phyloP scores from a whole-genome alignment of 2,888 invertebrate species.

The Hirtodrosophila trivittata region DNA sequence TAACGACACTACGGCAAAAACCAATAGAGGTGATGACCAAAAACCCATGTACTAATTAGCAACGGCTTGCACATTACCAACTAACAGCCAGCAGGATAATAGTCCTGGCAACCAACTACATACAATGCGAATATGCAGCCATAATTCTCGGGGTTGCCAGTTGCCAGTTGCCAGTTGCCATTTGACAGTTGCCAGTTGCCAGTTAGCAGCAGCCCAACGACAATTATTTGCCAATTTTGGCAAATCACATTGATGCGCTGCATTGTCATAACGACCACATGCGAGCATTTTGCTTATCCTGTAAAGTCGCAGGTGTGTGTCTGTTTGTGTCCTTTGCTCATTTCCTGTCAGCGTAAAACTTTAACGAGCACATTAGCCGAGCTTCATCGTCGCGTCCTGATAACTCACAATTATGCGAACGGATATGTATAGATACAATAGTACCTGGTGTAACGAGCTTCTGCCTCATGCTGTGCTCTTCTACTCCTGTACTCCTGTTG shows the following conservation, averaged over 20 bases:
- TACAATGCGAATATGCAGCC: conserved; percentile 11
- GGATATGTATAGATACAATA: conserved; percentile 12
- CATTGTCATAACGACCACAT: conserved; percentile 81
- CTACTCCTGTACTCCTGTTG: conserved; percentile 10
- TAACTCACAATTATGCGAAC: conserved; percentile 37
- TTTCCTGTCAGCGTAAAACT: conserved; percentile 75
- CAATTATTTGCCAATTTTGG: conserved; percentile 81
- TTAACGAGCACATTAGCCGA: conserved; percentile 79
- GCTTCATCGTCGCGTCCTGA: conserved; percentile 16
- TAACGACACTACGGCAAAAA: conserved; percentile 27
- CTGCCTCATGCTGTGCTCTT: neutral
- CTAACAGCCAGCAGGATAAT: conserved; percentile 33
- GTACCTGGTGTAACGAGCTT: conserved; percentile 27
- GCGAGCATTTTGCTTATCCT: conserved; percentile 53
- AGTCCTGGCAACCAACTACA: conserved; percentile 56
- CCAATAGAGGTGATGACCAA: conserved; percentile 59
- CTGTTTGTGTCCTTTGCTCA: conserved; percentile 49
- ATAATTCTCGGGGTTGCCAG: conserved; percentile 47
- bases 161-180: neutral
- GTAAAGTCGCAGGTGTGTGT: conserved; percentile 56
- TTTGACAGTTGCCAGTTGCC: conserved; percentile 2
- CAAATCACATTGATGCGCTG: conserved; percentile 62
- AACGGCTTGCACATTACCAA: conserved; percentile 68
- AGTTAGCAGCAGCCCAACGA: conserved; percentile 32
- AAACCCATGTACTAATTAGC: conserved; percentile 62